Percentiles rank a stretch among this genome's conserved stretches.
Conservation (phyloP, 2,888 invertebrate species). For the Taenaris catops region DNA sequence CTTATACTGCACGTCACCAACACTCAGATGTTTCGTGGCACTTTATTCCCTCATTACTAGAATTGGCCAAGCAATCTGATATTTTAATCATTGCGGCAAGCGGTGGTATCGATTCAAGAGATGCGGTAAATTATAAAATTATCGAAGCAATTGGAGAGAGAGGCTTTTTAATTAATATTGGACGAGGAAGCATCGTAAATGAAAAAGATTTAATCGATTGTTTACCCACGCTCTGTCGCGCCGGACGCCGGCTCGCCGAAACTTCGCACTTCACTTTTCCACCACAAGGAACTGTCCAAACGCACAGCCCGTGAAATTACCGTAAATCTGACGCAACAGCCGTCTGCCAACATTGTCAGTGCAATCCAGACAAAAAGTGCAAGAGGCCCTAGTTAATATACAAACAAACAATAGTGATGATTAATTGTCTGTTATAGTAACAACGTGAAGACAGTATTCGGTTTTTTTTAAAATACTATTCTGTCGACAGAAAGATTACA, state of each 20-base stretch:
- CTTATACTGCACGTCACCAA: too few relatives aligned
- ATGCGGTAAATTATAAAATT: too few relatives aligned
- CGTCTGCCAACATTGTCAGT: conserved; percentile 32
- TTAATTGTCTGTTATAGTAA: conserved; percentile 8
- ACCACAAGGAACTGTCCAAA: conserved; percentile 57
- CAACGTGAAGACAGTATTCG: conserved; percentile 1
- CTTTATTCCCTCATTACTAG: too few relatives aligned
- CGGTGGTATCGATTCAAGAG: too few relatives aligned
- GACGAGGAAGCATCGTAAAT: too few relatives aligned
- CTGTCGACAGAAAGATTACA: conserved; percentile 2
- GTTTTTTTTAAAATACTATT: neutral
- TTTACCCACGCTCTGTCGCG: conserved; percentile 53
- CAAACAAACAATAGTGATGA: conserved; percentile 4
- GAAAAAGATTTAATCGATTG: too few relatives aligned
- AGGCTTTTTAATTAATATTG: too few relatives aligned
- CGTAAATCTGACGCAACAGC: conserved; percentile 64
- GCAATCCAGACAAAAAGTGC: conserved; percentile 19
- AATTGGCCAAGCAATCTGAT: too few relatives aligned
- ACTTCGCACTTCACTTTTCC: conserved; percentile 77
- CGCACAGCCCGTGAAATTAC: conserved; percentile 71
- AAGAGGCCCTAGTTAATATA: conserved; percentile 13
- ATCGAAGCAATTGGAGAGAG: too few relatives aligned
- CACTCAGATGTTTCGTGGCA: too few relatives aligned
- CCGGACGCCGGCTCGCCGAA: conserved; percentile 60
- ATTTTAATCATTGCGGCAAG: too few relatives aligned